These are phyloP conservation scores for Pachyrhynchus sulphureomaculatus DNA, from an alignment of 1,140 invertebrate genomes.

Conservation along the genomic window DNA sequence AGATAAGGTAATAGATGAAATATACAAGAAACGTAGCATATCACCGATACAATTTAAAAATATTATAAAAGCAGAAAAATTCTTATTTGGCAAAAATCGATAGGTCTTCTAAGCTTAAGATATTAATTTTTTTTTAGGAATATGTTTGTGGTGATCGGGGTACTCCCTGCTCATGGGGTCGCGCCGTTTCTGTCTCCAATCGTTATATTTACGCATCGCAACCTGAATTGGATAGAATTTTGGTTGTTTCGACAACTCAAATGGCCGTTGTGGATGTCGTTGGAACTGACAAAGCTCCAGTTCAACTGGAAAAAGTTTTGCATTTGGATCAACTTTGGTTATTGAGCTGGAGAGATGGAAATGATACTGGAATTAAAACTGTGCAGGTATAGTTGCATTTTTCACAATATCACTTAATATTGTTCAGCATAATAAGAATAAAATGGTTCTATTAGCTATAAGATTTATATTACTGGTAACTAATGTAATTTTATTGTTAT, in stretches of 20 bases:
- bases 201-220: slow-evolving; percentile 76
- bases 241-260: slow-evolving; percentile 72
- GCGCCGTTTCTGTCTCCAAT: slow-evolving; percentile 71
- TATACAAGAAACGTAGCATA: no score
- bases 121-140: no score
- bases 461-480: no score
- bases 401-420: no score
- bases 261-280: slow-evolving; percentile 76
- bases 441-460: no score
- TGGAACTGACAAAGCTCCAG: slow-evolving; percentile 72
- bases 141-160: slow-evolving; percentile 71
- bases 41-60: no score
- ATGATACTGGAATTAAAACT: slow-evolving; percentile 66
- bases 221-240: slow-evolving; percentile 68
- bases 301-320: slow-evolving; percentile 71
- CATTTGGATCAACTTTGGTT: slow-evolving; percentile 81
- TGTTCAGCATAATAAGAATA: no score
- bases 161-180: slow-evolving; percentile 70
- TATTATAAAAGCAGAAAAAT: no score
- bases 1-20: no score
- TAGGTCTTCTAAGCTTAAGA: no score
- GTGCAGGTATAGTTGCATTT: slow-evolving; percentile 55
- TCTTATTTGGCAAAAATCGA: no score
- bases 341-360: slow-evolving; percentile 65
- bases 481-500: no score